Base-by-base conservation (phyloP, 2,888 invertebrate species). In the Ennomos quercinarius region DNA sequence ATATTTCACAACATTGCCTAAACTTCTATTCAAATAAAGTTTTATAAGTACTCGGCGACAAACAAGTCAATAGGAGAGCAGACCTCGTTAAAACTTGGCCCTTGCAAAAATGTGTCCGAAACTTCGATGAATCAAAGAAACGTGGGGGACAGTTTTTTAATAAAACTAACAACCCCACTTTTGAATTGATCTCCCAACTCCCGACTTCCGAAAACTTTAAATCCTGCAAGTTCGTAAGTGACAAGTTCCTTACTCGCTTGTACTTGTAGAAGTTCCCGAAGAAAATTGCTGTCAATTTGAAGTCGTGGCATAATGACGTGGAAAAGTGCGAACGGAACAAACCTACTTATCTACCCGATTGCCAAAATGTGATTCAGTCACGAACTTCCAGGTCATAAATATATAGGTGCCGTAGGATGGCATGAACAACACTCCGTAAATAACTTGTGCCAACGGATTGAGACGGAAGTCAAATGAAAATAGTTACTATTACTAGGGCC, bases 31-130 rank as follows among this genome's bases (percentile, higher is more conserved):
- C 80, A 80, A 82, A 83, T 77, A 80, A 80, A 75, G 79, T 84
- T 82, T 80, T 83, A 78, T 78, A 80, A 68, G 71, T 70, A 74
- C 73, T 68, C 73, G 62, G 68, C 77, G 77, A 80, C 78, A 78
- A 81, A 78, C 73, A 75, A 84, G 80, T 87, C 86, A 86, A 88
- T 85, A 81, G 77, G 73, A 27, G n/a, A n/a, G n/a, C n/a, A n/a
- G 27, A 77, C 70, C 84, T 86, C 83, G 81, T 86, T 86, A 86
- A 84, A 86, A 86, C 74, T 86, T 85, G 60, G 53, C 62, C 75
- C 62, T 61, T 65, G 67, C 63, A 73, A 69, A 71, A 70, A 74
- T 77, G 71, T 77, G 69, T 73, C 80, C 65, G 66, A 79, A 82
- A 76, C 76, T 76, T 71, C 58, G 39, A 43, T 57, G 45, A 61